Base-by-base conservation (phyloP, 2,113 vertebrate species). In the Romanogobio albipinnatus region DNA sequence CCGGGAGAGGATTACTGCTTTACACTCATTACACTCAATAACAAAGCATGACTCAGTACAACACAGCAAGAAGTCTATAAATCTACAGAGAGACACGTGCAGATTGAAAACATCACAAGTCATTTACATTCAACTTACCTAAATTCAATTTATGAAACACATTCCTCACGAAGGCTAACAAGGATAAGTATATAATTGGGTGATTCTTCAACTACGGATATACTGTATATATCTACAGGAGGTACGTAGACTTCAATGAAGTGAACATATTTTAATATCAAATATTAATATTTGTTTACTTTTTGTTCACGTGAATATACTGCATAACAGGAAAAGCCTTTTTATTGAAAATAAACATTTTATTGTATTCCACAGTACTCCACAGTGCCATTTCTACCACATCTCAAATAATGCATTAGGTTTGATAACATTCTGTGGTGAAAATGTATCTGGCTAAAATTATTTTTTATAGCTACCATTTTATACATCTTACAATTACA, bases 1-100 rank as follows among this genome's bases (percentile, higher is more conserved):
- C 91, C 85, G 79, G 90, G 91, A 91, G 90, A 89, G 91, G 92
- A 91, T 90, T 92, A 91, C 90, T 92, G 92, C 90, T 93, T 92
- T 91, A 91, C 90, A 91, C 88, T 91, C 94, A 94, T 94, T 91
- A 91, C 92, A 90, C 91, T 88, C 88, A 89, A 91, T 91, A 91
- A 87, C 89, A 89, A 89, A 92, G 90, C 89, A 83, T 81, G 87
- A 64, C 47, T 82, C 85, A 80, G 82, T 83, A 88, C 84, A 83
- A 85, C 87, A 76, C 84, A 88, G 87, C 76, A 51, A 86, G 84
- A 75, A 88, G 87, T 88, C 81, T 68, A 86, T 88, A 88, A 88
- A 88, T 88, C 81, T 79, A 73, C 14, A 10, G 53, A 36, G 70
- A 76, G 77, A 74, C 84, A 81, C 84, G 84, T 84, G 81, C 84